phyloP scores from a whole-genome alignment of 2,113 vertebrate species.

The Xenopus laevis region DNA sequence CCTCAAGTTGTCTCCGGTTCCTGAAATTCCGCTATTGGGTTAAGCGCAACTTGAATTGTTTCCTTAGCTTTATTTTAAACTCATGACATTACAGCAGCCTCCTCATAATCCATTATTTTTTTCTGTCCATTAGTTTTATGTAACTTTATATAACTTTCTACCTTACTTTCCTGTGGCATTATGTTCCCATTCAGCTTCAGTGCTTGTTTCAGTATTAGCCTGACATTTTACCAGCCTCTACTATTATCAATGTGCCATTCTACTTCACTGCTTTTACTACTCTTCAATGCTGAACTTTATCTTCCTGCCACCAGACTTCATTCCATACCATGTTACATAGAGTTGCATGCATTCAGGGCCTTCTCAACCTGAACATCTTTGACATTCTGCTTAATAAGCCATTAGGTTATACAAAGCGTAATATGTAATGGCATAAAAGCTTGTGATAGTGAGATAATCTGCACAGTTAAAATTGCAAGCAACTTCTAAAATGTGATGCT shows the following conservation, averaged over 20 bases:
- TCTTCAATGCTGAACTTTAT: conserved; percentile 17
- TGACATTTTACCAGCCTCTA: conserved; percentile 31
- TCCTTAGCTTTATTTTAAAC: too few relatives aligned
- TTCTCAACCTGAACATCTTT: conserved; percentile 34
- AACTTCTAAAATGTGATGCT: too few relatives aligned
- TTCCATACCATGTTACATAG: conserved; percentile 22
- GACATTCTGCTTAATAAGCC: conserved; percentile 20
- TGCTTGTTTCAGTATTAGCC: conserved; percentile 29
- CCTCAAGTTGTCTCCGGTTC: too few relatives aligned
- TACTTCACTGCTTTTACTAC: conserved; percentile 43
- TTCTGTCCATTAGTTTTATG: conserved; percentile 36
- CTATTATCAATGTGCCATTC: conserved; percentile 34
- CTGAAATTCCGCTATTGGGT: too few relatives aligned
- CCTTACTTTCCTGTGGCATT: conserved; percentile 25
- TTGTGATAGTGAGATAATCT: neutral
- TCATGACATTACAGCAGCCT: neutral
- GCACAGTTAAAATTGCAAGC: too few relatives aligned
- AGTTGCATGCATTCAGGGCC: conserved; percentile 10
- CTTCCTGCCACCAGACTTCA: conserved; percentile 22
- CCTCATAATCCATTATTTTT: conserved; percentile 11
- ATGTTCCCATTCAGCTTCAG: conserved; percentile 26
- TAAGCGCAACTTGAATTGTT: too few relatives aligned
- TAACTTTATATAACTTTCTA: conserved; percentile 5
- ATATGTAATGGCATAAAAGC: neutral
- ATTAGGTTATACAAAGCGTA: conserved; percentile 6